phyloP scores from a whole-genome alignment of 2,888 invertebrate genomes.

The Cheilosia soror region DNA sequence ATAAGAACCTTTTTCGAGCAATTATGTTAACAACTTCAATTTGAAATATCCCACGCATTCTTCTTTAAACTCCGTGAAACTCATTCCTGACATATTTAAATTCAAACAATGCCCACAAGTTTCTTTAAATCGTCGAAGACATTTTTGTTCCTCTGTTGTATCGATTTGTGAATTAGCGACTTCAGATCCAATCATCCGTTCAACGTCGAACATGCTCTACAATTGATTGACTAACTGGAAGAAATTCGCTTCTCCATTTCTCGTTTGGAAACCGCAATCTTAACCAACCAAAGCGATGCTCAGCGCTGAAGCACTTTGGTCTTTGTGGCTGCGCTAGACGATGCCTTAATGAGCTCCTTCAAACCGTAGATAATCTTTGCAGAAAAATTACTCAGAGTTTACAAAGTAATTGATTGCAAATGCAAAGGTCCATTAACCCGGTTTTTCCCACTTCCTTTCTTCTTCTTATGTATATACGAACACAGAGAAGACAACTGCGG shows the following conservation, averaged over 20 bases:
- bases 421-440: constrained; percentile 74
- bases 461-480: neutral
- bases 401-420: constrained; percentile 75
- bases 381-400: constrained; percentile 64
- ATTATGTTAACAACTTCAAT: no score
- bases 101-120: no score
- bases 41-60: no score
- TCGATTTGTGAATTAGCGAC: constrained; percentile 25
- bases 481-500: constrained; percentile 38
- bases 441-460: constrained; percentile 29
- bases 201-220: constrained; percentile 16
- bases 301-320: constrained; percentile 38
- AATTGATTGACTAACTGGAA: constrained; percentile 26
- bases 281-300: constrained; percentile 17
- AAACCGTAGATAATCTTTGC: constrained; percentile 69
- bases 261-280: constrained; percentile 39
- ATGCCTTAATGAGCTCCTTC: constrained; percentile 68
- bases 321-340: constrained; percentile 64
- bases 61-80: no score
- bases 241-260: constrained; percentile 36
- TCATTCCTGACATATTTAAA: no score
- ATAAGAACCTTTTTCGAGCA: no score
- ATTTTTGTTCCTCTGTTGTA: no score
- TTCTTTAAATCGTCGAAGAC: no score
- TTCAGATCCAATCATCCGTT: constrained; percentile 37